These are phyloP conservation scores for Terebella lapidaria DNA, from an alignment of 2,888 invertebrate species.

Conservation along the genomic window DNA sequence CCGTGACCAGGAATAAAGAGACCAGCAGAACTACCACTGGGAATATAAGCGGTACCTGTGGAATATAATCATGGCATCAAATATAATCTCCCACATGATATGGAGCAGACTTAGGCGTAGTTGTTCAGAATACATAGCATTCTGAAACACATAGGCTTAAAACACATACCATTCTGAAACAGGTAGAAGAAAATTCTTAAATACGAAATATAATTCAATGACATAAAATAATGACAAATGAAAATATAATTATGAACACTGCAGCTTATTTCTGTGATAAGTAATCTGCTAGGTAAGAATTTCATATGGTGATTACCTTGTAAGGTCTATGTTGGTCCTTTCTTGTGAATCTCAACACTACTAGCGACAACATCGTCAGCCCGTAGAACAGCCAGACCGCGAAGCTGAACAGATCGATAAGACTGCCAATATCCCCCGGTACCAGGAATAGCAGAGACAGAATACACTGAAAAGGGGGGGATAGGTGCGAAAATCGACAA, in stretches of 20 bases:
- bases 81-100: too few relatives aligned
- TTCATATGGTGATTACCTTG: not conserved
- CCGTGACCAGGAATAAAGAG: slow-evolving; percentile 86
- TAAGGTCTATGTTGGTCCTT: slow-evolving; percentile 17
- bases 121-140: too few relatives aligned
- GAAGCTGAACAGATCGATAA: slow-evolving; percentile 97
- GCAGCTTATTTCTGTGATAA: too few relatives aligned
- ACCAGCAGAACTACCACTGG: slow-evolving; percentile 83
- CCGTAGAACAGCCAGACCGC: slow-evolving; percentile 98
- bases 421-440: slow-evolving; percentile 86
- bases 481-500: too few relatives aligned
- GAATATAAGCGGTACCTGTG: slow-evolving; percentile 65
- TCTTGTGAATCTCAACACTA: slow-evolving; percentile 56
- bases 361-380: slow-evolving; percentile 58
- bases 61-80: too few relatives aligned
- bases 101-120: too few relatives aligned
- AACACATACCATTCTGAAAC: too few relatives aligned
- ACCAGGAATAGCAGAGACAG: slow-evolving; percentile 73
- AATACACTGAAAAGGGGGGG: slow-evolving; percentile 4
- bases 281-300: too few relatives aligned
- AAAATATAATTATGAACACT: too few relatives aligned
- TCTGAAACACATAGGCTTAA: too few relatives aligned
- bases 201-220: not conserved
- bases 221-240: too few relatives aligned
- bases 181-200: too few relatives aligned